Base-by-base conservation (phyloP, 1,140 invertebrate species). In the Pachypsylla venusta region DNA sequence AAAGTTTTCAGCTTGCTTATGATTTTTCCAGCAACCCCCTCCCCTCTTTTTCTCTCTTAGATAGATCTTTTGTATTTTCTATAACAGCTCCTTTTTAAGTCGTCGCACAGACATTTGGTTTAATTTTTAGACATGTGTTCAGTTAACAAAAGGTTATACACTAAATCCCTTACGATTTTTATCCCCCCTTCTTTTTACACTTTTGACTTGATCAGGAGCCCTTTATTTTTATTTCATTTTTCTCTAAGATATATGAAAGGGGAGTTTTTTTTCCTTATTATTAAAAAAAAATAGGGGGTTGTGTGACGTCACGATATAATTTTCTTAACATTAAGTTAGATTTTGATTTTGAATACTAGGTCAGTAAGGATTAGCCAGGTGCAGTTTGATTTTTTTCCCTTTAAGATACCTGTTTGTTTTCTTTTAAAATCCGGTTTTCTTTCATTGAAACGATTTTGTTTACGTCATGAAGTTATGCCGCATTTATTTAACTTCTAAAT, bases 1-100 rank as follows among this genome's bases (percentile, higher is more conserved):
- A 48, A 48, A n/a, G n/a, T n/a, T 48, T 48, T 48, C 42, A 48
- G 42, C 42, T 48, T 48, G 42, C 42, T 19, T 48, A 35, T 16
- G 3, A 22, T 22, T n/a, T 48, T 48, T 19, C 22, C 42, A 48
- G 16, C 42, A 5, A 48, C 42, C 42, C 42, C 42, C 30, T 35
- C n/a, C 16, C 42, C 42, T 48, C 42, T 48, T 48, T n/a, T n/a
- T n/a, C n/a, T n/a, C 42, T 48, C 42, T 48, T 22, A n/a, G 16
- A 35, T 12, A 35, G 10, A 10, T 35, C 30, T 35, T 10, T 12
- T 19, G 22, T 48, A n/a, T 48, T 48, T 48, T 48, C 4, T 10
- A 48, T 48, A n/a, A 5, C 42, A 48, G 5, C 42, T 48, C 22
- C 16, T 35, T 48, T 48, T 48, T 48, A 5, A 3, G n/a, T n/a